phyloP scores from a whole-genome alignment of 2,888 invertebrate species.

The Aphodius sticticus region DNA sequence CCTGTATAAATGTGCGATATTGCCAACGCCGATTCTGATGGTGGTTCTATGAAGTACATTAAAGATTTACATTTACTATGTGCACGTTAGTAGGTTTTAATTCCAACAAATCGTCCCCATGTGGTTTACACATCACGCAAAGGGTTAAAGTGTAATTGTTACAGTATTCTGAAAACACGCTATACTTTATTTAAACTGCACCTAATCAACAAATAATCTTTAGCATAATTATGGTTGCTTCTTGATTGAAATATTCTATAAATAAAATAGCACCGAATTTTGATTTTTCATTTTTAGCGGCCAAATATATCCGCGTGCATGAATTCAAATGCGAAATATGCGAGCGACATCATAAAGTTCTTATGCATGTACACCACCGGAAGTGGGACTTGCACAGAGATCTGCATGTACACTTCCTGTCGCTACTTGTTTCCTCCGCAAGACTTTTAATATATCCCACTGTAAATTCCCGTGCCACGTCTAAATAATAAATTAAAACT shows the following conservation, averaged over 20 bases:
- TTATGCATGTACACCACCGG: neutral
- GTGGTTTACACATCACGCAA: conserved; percentile 4
- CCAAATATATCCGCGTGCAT: neutral
- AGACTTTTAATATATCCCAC: conserved; percentile 4
- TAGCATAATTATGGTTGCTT: neutral
- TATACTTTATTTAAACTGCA: neutral
- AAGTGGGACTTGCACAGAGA: neutral
- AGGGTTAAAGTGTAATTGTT: neutral
- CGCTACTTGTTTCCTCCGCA: neutral
- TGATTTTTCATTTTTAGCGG: neutral
- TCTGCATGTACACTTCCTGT: neutral
- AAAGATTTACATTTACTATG: neutral
- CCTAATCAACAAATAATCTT: neutral
- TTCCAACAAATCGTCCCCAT: neutral
- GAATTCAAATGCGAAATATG: neutral
- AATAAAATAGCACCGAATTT: neutral
- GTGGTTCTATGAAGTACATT: neutral
- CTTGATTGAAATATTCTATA: neutral
- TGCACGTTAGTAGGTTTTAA: neutral
- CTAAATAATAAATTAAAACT: neutral
- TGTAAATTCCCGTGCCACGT: neutral
- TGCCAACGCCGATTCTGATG: too few relatives aligned
- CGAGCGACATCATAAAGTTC: neutral
- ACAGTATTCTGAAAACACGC: neutral
- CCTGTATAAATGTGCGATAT: neutral